Conservation (phyloP, 2,888 invertebrate species). For the Cactoblastis cactorum region DNA sequence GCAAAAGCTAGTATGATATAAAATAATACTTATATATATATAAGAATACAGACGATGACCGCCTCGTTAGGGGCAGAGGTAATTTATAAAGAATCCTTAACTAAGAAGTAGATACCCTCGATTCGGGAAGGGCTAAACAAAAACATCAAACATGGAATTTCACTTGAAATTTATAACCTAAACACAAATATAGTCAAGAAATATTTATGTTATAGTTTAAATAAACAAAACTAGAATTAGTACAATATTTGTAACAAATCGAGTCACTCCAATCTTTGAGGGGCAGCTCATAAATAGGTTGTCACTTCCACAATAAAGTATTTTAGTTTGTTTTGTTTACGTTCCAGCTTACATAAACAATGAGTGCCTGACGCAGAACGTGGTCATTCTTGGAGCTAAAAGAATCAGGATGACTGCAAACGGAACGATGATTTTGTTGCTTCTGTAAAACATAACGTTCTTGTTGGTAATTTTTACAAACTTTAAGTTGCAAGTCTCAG, state of each 20-base stretch:
- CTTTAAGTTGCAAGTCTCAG: too few relatives aligned
- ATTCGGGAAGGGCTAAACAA: neutral
- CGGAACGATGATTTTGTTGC: neutral
- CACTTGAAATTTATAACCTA: neutral
- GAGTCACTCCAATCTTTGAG: constrained; percentile 43
- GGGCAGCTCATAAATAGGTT: constrained; percentile 25
- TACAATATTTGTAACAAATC: constrained; percentile 30
- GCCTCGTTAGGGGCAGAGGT: too few relatives aligned
- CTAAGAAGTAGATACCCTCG: too few relatives aligned
- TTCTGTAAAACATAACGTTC: too few relatives aligned
- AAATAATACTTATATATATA: too few relatives aligned
- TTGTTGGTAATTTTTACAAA: too few relatives aligned
- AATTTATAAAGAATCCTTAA: too few relatives aligned
- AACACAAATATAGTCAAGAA: neutral
- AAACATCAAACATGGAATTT: neutral
- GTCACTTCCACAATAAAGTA: constrained; percentile 33
- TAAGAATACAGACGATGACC: too few relatives aligned
- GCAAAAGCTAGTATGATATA: too few relatives aligned
- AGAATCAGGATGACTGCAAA: neutral
- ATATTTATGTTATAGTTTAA: neutral
- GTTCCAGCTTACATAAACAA: constrained; percentile 43
- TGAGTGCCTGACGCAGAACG: constrained; percentile 15
- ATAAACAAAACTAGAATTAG: constrained; percentile 11
- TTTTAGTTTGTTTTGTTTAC: constrained; percentile 67
- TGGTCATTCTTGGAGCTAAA: neutral